A percentile compares a stretch with the other conserved stretches of the same genome.
Conservation (phyloP, 1,140 invertebrate species). For the Drosophila biarmipes region DNA sequence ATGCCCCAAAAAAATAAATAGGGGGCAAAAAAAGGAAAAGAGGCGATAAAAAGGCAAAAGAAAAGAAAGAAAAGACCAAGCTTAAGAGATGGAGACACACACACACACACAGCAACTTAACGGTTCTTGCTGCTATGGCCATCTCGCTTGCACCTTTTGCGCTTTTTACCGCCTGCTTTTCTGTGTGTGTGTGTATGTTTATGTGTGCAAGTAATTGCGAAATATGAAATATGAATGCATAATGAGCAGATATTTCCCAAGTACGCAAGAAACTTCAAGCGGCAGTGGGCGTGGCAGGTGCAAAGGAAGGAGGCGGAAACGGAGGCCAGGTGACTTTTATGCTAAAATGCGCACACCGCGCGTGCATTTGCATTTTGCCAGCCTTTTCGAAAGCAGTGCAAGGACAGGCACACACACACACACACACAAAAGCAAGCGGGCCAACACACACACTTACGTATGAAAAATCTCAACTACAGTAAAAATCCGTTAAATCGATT, state of each 20-base stretch:
- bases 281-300: slow-evolving; percentile 12
- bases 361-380: slow-evolving; percentile 75
- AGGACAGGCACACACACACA: slow-evolving; percentile 47
- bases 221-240: slow-evolving; percentile 82
- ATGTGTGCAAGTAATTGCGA: slow-evolving; percentile 72
- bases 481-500: background rate
- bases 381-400: slow-evolving; percentile 58
- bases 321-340: slow-evolving; percentile 65
- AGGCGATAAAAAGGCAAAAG: slow-evolving; percentile 3
- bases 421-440: slow-evolving; percentile 1
- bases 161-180: slow-evolving; percentile 56
- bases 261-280: slow-evolving; percentile 72
- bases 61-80: slow-evolving; percentile 44
- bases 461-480: slow-evolving; percentile 13
- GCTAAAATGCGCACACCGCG: slow-evolving; percentile 74
- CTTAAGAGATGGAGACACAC: slow-evolving; percentile 17
- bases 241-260: slow-evolving; percentile 80
- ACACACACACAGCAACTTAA: slow-evolving; percentile 66
- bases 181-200: slow-evolving; percentile 24
- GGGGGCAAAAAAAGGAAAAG: slow-evolving; percentile 3
- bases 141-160: slow-evolving; percentile 50
- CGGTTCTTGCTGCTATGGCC: slow-evolving; percentile 57
- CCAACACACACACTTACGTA: background rate
- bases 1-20: slow-evolving; percentile 41
- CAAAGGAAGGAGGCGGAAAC: slow-evolving; percentile 8